Evolutionary conservation across 2,113 vertebrate species (phyloP).

Genomic region (Mohoua ochrocephala): DNA sequence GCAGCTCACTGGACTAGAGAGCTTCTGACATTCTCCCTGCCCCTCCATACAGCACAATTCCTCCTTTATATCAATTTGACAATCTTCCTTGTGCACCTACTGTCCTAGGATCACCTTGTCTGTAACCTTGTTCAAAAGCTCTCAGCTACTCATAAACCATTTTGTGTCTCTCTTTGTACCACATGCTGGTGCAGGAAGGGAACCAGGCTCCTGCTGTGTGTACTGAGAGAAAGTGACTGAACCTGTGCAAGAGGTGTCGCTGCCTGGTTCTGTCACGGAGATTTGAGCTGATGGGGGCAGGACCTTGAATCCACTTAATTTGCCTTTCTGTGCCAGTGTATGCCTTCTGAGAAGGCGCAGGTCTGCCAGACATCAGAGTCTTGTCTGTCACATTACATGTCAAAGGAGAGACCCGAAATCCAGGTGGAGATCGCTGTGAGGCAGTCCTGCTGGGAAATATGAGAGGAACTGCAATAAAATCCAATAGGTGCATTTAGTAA

Average conservation of each 20-base stretch:
- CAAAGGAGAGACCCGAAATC: background rate
- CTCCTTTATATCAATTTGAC: background rate
- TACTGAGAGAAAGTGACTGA: background rate
- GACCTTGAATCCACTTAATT: background rate
- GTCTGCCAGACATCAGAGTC: background rate
- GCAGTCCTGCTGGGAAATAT: background rate
- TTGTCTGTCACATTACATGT: background rate
- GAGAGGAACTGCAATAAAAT: background rate
- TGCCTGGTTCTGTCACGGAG: background rate
- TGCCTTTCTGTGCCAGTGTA: background rate
- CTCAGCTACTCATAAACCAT: background rate
- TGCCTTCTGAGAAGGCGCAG: background rate
- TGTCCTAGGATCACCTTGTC: background rate
- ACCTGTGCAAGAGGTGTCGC: background rate
- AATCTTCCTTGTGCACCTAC: background rate
- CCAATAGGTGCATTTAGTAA: background rate
- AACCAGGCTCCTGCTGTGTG: background rate
- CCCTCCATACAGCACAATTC: background rate
- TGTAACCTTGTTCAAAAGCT: background rate
- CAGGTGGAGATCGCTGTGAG: background rate
- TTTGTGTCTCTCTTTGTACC: background rate
- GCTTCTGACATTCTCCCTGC: background rate
- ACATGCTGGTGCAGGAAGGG: background rate
- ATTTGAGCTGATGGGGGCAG: background rate
- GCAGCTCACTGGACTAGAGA: background rate